Evolutionary conservation across 2,888 invertebrate species (phyloP).

Genomic region (Morpho deidamia): DNA sequence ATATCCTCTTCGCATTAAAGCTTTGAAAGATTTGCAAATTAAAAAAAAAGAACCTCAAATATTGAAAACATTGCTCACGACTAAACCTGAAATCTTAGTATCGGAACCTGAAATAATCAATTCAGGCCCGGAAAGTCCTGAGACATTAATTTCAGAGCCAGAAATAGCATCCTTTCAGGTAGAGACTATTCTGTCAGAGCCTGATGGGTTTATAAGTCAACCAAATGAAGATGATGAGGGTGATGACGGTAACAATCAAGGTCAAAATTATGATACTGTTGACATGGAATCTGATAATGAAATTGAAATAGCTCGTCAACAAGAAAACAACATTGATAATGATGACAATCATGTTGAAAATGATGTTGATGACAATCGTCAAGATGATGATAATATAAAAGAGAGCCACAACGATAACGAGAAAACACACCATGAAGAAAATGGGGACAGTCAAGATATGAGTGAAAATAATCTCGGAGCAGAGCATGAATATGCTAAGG

Average conservation of each 20-base stretch:
- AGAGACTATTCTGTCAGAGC: conserved; percentile 68
- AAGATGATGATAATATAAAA: conserved; percentile 38
- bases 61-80: conserved; percentile 66
- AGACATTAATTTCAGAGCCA: conserved; percentile 71
- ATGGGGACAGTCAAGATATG: conserved; percentile 38
- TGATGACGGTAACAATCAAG: conserved; percentile 51
- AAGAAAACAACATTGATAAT: conserved; percentile 39
- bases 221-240: conserved; percentile 33
- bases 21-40: conserved; percentile 71
- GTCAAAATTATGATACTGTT: conserved; percentile 64
- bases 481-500: conserved; percentile 33
- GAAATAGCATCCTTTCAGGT: conserved; percentile 75
- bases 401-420: conserved; percentile 35
- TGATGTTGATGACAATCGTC: conserved; percentile 33
- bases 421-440: conserved; percentile 37
- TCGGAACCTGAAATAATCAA: conserved; percentile 71
- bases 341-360: conserved; percentile 39
- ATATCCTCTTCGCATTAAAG: conserved; percentile 70
- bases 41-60: conserved; percentile 73
- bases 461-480: conserved; percentile 35
- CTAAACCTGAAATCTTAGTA: conserved; percentile 66
- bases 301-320: conserved; percentile 66
- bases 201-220: conserved; percentile 53
- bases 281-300: conserved; percentile 74
- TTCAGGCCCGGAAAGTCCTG: conserved; percentile 73